Evolutionary conservation across 1,140 invertebrate species (phyloP), one percentile per base, ranked within the genome.

Genomic region (Camponotus floridanus): DNA sequence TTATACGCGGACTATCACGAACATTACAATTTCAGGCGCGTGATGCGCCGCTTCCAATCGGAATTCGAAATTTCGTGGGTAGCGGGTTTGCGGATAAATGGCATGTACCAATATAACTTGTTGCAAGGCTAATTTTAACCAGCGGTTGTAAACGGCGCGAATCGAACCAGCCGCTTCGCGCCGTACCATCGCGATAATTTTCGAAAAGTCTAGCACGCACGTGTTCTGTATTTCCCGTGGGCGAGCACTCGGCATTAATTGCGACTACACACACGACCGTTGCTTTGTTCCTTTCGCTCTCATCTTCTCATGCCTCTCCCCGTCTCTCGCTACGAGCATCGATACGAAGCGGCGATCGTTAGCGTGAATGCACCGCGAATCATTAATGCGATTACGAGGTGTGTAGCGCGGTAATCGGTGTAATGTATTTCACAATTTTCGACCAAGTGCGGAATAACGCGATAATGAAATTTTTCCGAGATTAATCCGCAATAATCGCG

Each of bases 371-470:
- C 61, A 59, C 78, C 48, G 86, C 62, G 87, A 92, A 92, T 92
- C 87, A 91, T 92, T 91, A 88, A 90, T 67, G 68, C 73, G 87
- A 91, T 91, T 92, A 92, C 70, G 71, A 64, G 57, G 73, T 51
- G 48, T 18, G 48, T 67, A 79, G 62, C 71, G 84, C 65, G 88
- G 79, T 83, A 62, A 85, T 76, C 74, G 84, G 39, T 76, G 45
- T 90, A 87, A 87, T 64, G 59, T 90, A 90, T 86, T 71, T 62
- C 59, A 55, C 76, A 71, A 83, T 88, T 86, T 70, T 61, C 68
- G 76, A 18, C 39, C 76, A 31, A 80, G 70, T 21, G 33, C 26
- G 45, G 65, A 51, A 68, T 79, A 26, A 62, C 57, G 57, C 67
- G 9, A 73, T 88, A 76, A 79, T 73, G 68, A 76, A 78, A 89